phyloP scores from a whole-genome alignment of 1,140 invertebrate species.

The Panulirus ornatus region DNA sequence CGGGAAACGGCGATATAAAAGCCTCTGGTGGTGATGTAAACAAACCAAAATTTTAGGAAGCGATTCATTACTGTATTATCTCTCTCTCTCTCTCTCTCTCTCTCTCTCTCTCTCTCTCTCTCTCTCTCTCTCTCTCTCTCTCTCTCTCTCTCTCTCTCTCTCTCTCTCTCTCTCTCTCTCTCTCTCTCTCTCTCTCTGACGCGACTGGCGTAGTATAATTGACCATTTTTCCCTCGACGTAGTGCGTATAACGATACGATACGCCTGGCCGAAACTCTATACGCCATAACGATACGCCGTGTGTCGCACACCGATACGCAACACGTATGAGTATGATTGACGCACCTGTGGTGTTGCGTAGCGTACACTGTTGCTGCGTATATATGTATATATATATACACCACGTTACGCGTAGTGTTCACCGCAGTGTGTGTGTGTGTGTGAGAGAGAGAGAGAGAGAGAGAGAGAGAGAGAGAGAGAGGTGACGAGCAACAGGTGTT shows the following conservation, averaged over 20 bases:
- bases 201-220: too few relatives aligned
- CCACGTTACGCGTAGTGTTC: not conserved
- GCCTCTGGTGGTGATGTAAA: not conserved
- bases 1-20: not conserved
- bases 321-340: too few relatives aligned
- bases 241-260: too few relatives aligned
- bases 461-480: constrained; percentile 12
- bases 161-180: constrained; percentile 27
- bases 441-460: constrained; percentile 24
- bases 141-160: constrained; percentile 5
- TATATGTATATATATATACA: not conserved
- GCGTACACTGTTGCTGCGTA: not conserved
- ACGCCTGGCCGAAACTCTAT: too few relatives aligned
- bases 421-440: not conserved
- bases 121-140: not conserved
- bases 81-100: not conserved
- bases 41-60: not conserved
- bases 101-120: not conserved
- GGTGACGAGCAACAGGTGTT: not conserved
- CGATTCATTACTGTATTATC: not conserved
- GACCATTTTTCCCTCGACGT: too few relatives aligned
- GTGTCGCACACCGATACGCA: too few relatives aligned
- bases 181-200: not conserved
- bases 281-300: too few relatives aligned
- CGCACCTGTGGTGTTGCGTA: not conserved